Evolutionary conservation across 2,797 vertebrate genomes (phyloP).

Genomic region (Halcyon leucocephala): DNA sequence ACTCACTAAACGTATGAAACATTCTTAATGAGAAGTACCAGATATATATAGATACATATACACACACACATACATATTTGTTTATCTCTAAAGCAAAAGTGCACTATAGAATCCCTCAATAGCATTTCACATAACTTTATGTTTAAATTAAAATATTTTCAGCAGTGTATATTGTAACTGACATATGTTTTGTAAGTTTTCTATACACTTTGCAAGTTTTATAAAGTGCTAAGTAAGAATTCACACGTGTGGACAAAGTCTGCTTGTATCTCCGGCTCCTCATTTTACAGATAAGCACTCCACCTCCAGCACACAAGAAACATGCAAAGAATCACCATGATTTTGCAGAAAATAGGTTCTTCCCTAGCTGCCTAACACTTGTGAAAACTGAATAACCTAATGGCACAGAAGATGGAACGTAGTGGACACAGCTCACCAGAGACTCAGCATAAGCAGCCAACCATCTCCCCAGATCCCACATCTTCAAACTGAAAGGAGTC

Average conservation of each 20-base stretch:
- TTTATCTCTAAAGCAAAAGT: background rate
- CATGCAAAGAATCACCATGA: background rate
- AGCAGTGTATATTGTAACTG: background rate
- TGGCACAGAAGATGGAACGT: background rate
- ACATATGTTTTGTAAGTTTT: background rate
- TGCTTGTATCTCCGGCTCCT: background rate
- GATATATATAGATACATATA: background rate
- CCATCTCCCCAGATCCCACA: background rate
- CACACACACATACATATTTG: background rate
- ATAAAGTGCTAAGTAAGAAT: background rate
- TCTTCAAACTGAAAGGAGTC: slow-evolving; percentile 25
- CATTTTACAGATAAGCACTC: background rate
- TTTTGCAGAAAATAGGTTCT: background rate
- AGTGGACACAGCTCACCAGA: background rate
- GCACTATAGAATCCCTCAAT: background rate
- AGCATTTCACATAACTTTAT: background rate
- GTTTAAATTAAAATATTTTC: background rate
- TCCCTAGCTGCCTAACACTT: background rate
- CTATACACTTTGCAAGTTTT: background rate
- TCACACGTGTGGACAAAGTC: background rate
- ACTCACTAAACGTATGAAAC: background rate
- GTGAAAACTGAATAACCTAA: background rate
- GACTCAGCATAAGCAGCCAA: slow-evolving; percentile 15
- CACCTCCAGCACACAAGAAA: background rate
- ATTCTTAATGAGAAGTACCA: background rate